A percentile compares a stretch with the other conserved stretches of the same genome.
These are phyloP conservation scores for Pangasianodon gigas DNA, from an alignment of 2,113 vertebrate genomes.

Conservation along the genomic window DNA sequence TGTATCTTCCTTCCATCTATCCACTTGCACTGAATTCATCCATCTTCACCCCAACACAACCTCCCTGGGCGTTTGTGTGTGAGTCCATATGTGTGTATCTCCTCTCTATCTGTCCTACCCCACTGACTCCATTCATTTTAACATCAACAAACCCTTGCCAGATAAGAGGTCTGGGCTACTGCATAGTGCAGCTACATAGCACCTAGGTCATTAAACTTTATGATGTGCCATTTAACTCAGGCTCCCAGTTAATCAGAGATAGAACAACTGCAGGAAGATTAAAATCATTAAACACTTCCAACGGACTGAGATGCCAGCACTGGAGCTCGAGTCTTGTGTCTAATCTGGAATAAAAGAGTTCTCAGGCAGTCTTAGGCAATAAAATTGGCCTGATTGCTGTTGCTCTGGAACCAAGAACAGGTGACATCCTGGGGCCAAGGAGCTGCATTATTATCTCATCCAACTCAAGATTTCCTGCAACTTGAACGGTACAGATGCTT, in stretches of 20 bases:
- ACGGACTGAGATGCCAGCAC: background rate
- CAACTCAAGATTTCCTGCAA: background rate
- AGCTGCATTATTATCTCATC: background rate
- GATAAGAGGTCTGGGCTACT: background rate
- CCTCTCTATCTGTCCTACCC: slow-evolving; percentile 22
- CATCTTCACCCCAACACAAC: slow-evolving; percentile 7
- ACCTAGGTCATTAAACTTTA: slow-evolving; percentile 44
- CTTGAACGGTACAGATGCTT: background rate
- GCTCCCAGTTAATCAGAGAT: slow-evolving; percentile 34
- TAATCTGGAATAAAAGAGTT: background rate
- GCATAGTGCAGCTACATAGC: slow-evolving; percentile 30
- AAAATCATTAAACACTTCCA: slow-evolving; percentile 33
- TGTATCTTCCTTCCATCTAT: slow-evolving; percentile 29
- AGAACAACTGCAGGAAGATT: slow-evolving; percentile 30
- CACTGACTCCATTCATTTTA: slow-evolving; percentile 14
- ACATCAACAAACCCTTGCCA: background rate
- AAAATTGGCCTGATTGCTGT: background rate
- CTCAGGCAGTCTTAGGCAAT: background rate
- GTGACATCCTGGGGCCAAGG: background rate
- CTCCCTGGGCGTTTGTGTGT: slow-evolving; percentile 30
- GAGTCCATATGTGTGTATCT: slow-evolving; percentile 15
- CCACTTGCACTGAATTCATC: slow-evolving; percentile 12
- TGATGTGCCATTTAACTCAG: slow-evolving; percentile 14
- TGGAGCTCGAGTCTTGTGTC: background rate
- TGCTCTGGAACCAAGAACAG: background rate